Conservation (phyloP, 2,888 invertebrate species). For the Hirtodrosophila duncani region DNA sequence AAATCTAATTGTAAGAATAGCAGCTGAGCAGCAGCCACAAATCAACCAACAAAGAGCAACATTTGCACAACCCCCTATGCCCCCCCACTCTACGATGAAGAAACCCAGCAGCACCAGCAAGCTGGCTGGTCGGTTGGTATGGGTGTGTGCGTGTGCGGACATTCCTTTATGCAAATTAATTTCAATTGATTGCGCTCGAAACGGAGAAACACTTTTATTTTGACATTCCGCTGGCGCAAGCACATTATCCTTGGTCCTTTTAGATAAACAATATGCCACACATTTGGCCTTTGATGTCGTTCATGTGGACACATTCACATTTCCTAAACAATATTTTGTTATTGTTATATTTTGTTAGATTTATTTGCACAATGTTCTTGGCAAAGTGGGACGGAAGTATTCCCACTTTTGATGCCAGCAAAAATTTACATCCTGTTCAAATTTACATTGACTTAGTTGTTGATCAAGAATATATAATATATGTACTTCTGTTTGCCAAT, state of each 20-base stretch:
- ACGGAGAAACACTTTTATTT: slow-evolving; percentile 58
- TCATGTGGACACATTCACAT: slow-evolving; percentile 69
- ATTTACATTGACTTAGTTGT: no score
- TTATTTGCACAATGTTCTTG: no score
- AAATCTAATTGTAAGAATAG: slow-evolving; percentile 53
- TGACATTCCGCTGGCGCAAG: slow-evolving; percentile 63
- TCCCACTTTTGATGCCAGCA: no score
- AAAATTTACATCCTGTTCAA: no score
- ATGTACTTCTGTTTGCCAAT: no score
- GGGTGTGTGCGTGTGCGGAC: slow-evolving; percentile 45
- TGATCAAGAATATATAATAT: no score
- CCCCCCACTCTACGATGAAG: no score
- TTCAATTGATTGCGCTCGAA: slow-evolving; percentile 69
- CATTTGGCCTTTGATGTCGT: slow-evolving; percentile 50
- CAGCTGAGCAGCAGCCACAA: slow-evolving; percentile 33
- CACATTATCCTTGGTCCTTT: slow-evolving; percentile 56
- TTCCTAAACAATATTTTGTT: no score
- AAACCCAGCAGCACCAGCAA: neutral
- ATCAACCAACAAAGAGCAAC: slow-evolving; percentile 51
- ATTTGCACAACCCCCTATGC: neutral
- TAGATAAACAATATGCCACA: slow-evolving; percentile 48
- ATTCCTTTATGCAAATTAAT: slow-evolving; percentile 73
- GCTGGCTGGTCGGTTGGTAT: no score
- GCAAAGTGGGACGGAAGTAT: no score
- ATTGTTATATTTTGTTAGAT: slow-evolving; percentile 40